These are phyloP conservation scores for Lycodopsis pacificus DNA, from an alignment of 2,797 vertebrate genomes.

Conservation along the genomic window DNA sequence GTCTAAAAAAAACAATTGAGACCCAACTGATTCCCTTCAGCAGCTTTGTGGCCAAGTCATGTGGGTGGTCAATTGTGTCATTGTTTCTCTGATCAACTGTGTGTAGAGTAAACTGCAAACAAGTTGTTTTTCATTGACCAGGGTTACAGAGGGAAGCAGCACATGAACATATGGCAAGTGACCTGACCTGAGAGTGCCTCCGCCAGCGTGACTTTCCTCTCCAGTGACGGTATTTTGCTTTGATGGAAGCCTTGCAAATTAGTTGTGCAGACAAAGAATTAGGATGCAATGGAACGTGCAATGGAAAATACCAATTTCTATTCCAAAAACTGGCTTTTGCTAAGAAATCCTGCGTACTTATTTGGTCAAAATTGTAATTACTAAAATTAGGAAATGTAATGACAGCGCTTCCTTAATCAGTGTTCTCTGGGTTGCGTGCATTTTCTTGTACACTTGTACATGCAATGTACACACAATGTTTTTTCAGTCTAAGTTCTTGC, in stretches of 20 bases:
- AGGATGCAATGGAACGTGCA: background rate
- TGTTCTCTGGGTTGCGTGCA: no score
- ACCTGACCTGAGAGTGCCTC: slow-evolving; percentile 31
- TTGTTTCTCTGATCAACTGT: slow-evolving; percentile 61
- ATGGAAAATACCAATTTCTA: background rate
- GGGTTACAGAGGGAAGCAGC: slow-evolving; percentile 44
- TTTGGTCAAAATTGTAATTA: background rate
- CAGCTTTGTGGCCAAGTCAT: slow-evolving; percentile 67
- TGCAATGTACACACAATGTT: no score
- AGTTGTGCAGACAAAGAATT: slow-evolving; percentile 29
- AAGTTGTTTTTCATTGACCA: slow-evolving; percentile 60
- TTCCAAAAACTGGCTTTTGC: background rate
- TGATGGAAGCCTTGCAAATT: slow-evolving; percentile 29
- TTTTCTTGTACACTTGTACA: background rate
- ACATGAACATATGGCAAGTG: slow-evolving; percentile 48
- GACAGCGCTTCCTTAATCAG: background rate
- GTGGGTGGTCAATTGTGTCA: slow-evolving; percentile 63
- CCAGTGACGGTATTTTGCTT: slow-evolving; percentile 21
- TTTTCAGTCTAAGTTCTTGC: no score
- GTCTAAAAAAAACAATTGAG: slow-evolving; percentile 53
- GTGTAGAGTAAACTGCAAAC: slow-evolving; percentile 69
- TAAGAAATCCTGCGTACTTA: background rate
- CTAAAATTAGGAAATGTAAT: background rate
- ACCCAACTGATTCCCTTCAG: slow-evolving; percentile 48
- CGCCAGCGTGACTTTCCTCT: slow-evolving; percentile 24